phyloP scores from a whole-genome alignment of 2,113 vertebrate species.

The Cavia aperea region DNA sequence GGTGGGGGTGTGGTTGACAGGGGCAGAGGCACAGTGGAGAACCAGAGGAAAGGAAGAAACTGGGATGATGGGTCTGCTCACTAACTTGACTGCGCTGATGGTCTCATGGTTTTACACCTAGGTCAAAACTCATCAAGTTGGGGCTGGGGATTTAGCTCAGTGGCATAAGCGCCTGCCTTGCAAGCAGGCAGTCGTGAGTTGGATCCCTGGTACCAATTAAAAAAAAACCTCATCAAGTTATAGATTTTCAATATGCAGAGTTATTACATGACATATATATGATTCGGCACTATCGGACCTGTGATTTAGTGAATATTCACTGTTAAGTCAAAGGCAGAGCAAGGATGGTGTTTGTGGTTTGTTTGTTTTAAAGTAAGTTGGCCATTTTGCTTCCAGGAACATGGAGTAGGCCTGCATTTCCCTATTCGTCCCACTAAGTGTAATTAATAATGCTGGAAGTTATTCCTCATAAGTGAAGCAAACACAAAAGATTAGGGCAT shows the following conservation, averaged over 20 bases:
- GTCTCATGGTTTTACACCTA: neutral
- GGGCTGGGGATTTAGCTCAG: too few relatives aligned
- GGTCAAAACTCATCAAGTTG: neutral
- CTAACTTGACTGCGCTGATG: neutral
- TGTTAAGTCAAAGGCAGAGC: conserved; percentile 19
- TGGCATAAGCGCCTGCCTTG: too few relatives aligned
- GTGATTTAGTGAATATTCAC: neutral
- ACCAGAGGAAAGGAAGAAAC: neutral
- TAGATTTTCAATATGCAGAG: neutral
- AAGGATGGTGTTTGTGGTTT: neutral
- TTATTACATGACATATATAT: neutral
- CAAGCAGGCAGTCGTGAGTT: too few relatives aligned
- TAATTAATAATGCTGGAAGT: neutral
- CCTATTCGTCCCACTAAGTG: neutral
- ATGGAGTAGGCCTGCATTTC: neutral
- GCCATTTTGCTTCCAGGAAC: neutral
- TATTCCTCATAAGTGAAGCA: neutral
- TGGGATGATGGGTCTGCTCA: neutral
- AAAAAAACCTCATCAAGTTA: too few relatives aligned
- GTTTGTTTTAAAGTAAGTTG: neutral
- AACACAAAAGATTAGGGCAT: neutral
- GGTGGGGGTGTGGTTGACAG: too few relatives aligned
- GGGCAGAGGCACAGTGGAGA: neutral
- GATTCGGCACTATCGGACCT: neutral
- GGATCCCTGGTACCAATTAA: too few relatives aligned